Percentiles rank a stretch among this genome's conserved stretches.
Evolutionary conservation across 1,140 invertebrate genomes (phyloP).

Genomic region (Linepithema humile): DNA sequence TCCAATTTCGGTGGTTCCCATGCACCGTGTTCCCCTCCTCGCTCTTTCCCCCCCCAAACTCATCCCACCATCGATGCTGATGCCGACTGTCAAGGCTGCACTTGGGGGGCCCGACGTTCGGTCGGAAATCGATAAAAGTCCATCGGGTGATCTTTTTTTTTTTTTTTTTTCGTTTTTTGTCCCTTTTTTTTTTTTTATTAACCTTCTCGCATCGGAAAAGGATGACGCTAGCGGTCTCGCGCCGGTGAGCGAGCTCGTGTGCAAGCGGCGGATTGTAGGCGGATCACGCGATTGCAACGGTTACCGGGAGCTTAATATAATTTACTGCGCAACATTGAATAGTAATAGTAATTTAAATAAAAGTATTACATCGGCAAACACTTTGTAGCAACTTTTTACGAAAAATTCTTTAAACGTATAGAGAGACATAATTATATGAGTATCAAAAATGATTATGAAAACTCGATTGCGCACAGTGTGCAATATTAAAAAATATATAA

Average conservation of each 20-base stretch:
- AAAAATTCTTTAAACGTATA: no score
- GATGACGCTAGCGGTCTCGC: neutral
- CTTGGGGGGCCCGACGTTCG: conserved; percentile 43
- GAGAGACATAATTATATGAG: no score
- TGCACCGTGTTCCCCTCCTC: conserved; percentile 31
- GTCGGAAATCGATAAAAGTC: conserved; percentile 64
- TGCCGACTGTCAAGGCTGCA: conserved; percentile 67
- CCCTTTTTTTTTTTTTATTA: conserved; percentile 34
- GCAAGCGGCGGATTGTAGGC: no score
- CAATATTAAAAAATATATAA: no score
- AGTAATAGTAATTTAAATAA: no score
- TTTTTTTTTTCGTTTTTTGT: conserved; percentile 11
- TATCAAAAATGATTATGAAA: no score
- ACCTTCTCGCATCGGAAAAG: conserved; percentile 30
- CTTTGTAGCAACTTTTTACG: no score
- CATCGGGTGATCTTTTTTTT: conserved; percentile 17
- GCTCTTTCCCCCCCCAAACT: neutral
- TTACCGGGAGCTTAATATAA: no score
- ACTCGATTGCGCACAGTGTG: no score
- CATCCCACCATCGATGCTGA: conserved; percentile 5
- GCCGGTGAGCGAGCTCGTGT: neutral
- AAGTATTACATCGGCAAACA: no score
- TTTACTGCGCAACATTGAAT: no score
- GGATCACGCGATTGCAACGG: no score
- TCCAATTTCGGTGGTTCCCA: conserved; percentile 80